Conservation (phyloP, 1,140 invertebrate genomes). For the Melanaphis sacchari region DNA sequence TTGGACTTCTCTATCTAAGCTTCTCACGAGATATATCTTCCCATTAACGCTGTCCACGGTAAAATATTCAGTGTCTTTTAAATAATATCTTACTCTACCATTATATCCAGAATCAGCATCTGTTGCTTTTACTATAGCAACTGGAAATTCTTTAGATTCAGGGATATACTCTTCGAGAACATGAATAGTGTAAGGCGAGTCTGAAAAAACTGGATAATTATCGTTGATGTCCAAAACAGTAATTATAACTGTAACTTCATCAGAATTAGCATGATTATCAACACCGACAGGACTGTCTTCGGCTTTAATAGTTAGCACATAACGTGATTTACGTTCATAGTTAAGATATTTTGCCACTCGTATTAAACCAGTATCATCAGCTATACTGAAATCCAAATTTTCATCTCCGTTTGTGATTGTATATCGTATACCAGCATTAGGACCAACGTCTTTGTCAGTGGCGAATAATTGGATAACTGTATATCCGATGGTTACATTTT, state of each 20-base stretch:
- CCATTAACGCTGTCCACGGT: constrained; percentile 88
- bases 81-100: constrained; percentile 86
- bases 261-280: constrained; percentile 69
- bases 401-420: constrained; percentile 87
- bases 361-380: constrained; percentile 87
- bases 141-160: constrained; percentile 79
- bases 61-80: constrained; percentile 88
- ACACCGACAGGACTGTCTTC: constrained; percentile 82
- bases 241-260: constrained; percentile 73
- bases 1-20: constrained; percentile 83
- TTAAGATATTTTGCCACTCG: constrained; percentile 89
- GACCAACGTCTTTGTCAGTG: constrained; percentile 88
- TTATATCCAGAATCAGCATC: constrained; percentile 92
- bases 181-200: constrained; percentile 88
- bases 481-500: constrained; percentile 92
- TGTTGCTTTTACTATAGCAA: constrained; percentile 82
- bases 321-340: constrained; percentile 86
- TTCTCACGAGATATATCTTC: constrained; percentile 80
- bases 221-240: constrained; percentile 91
- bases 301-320: constrained; percentile 82
- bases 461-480: constrained; percentile 90
- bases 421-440: constrained; percentile 88
- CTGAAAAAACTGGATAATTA: constrained; percentile 88
- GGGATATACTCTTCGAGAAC: constrained; percentile 76
- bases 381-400: constrained; percentile 88